Conservation (phyloP, 2,888 invertebrate species). For the Troides aeacus region DNA sequence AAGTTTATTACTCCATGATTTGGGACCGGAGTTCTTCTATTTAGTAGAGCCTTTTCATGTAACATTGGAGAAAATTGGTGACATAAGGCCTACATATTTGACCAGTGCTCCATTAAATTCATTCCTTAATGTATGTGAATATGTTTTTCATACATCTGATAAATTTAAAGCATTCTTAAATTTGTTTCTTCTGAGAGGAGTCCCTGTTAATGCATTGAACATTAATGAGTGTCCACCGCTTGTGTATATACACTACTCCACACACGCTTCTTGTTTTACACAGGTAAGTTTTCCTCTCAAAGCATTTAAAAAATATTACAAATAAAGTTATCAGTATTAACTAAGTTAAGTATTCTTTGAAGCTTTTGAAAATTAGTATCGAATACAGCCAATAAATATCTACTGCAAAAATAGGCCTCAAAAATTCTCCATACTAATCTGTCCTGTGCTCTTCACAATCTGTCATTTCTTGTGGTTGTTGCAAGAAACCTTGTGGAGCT, state of each 20-base stretch:
- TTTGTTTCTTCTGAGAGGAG: slow-evolving; percentile 64
- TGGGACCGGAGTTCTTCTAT: slow-evolving; percentile 68
- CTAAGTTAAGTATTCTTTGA: too few relatives aligned
- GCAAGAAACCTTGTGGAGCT: too few relatives aligned
- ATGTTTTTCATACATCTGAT: slow-evolving; percentile 60
- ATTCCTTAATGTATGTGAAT: slow-evolving; percentile 66
- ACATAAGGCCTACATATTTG: slow-evolving; percentile 49
- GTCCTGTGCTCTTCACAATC: too few relatives aligned
- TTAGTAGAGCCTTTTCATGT: slow-evolving; percentile 54
- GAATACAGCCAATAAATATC: too few relatives aligned
- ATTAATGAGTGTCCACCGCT: slow-evolving; percentile 69
- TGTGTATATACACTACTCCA: slow-evolving; percentile 63
- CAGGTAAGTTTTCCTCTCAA: slow-evolving; percentile 53
- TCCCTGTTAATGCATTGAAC: slow-evolving; percentile 60
- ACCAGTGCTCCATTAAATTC: slow-evolving; percentile 65
- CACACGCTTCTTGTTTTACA: slow-evolving; percentile 55
- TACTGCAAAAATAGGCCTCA: too few relatives aligned
- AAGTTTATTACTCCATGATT: slow-evolving; percentile 57
- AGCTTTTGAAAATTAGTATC: too few relatives aligned
- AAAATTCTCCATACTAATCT: too few relatives aligned
- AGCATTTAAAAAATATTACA: too few relatives aligned
- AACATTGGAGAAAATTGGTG: slow-evolving; percentile 50
- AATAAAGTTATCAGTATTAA: too few relatives aligned
- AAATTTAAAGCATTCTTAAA: slow-evolving; percentile 64
- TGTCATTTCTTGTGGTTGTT: too few relatives aligned